These are phyloP conservation scores for Chaetodon auriga DNA, from an alignment of 2,113 vertebrate genomes.

Conservation along the genomic window DNA sequence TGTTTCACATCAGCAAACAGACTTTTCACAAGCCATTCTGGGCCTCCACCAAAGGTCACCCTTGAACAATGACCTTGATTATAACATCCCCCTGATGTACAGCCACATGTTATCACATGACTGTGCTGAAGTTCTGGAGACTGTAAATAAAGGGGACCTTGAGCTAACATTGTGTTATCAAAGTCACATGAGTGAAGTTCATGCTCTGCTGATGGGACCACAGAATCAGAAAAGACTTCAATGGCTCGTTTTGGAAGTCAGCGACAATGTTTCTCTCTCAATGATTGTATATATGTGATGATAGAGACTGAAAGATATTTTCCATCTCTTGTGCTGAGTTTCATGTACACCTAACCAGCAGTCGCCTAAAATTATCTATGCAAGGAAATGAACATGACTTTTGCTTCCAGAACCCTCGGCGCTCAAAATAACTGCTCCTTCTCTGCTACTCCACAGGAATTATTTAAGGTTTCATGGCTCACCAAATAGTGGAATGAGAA, in stretches of 20 bases:
- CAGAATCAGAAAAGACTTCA: neutral
- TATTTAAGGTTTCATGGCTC: slow-evolving; percentile 48
- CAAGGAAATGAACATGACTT: slow-evolving; percentile 23
- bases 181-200: neutral
- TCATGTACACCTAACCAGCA: neutral
- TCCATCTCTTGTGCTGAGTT: neutral
- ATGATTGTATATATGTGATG: no score
- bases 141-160: neutral
- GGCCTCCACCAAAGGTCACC: neutral
- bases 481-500: slow-evolving; percentile 42
- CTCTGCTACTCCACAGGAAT: slow-evolving; percentile 37
- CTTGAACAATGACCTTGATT: neutral
- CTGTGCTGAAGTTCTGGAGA: neutral
- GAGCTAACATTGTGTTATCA: neutral
- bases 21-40: neutral
- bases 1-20: no score
- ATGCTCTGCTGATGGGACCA: neutral
- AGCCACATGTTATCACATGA: no score
- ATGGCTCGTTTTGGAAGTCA: neutral
- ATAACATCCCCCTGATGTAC: neutral
- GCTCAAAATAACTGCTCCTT: slow-evolving; percentile 14
- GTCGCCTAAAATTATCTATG: slow-evolving; percentile 2
- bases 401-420: slow-evolving; percentile 9
- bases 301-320: no score
- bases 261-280: neutral